A percentile compares a stretch with the other conserved stretches of the same genome.
phyloP scores from a whole-genome alignment of 2,797 vertebrate species.

The Darevskia nairensis region DNA sequence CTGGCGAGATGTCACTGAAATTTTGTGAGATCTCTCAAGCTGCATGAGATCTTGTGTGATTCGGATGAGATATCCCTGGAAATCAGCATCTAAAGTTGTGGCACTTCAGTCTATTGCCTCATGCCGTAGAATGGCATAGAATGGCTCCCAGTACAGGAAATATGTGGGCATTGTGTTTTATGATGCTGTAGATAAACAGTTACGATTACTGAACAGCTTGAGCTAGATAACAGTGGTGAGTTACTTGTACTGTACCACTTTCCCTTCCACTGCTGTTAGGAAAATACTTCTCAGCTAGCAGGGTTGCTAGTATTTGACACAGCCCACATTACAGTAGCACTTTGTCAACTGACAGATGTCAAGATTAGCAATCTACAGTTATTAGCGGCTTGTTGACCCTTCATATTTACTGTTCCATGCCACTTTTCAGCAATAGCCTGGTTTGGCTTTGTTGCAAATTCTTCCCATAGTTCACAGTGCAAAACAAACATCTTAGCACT shows the following conservation, averaged over 20 bases:
- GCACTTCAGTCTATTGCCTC: background rate
- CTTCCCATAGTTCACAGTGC: slow-evolving; percentile 62
- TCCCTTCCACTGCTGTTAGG: slow-evolving; percentile 39
- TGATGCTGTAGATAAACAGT: background rate
- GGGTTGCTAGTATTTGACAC: background rate
- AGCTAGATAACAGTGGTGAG: slow-evolving; percentile 40
- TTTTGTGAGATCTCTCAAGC: no score
- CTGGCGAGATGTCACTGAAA: no score
- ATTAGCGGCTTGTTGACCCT: slow-evolving; percentile 34
- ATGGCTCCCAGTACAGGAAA: background rate
- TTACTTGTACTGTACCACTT: background rate
- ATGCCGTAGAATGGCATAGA: background rate
- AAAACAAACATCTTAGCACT: slow-evolving; percentile 57
- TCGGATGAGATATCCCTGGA: no score
- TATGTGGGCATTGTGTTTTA: background rate
- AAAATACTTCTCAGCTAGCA: slow-evolving; percentile 36
- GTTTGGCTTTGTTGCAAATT: slow-evolving; percentile 56
- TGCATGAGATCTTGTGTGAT: no score
- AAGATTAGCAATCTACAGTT: slow-evolving; percentile 7
- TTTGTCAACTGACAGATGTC: slow-evolving; percentile 17
- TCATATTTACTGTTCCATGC: slow-evolving; percentile 59
- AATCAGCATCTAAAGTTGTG: background rate
- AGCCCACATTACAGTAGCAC: slow-evolving; percentile 18
- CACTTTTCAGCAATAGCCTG: slow-evolving; percentile 34
- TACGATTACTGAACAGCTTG: background rate